Base-by-base conservation (phyloP, 2,888 invertebrate species). In the Actias luna region DNA sequence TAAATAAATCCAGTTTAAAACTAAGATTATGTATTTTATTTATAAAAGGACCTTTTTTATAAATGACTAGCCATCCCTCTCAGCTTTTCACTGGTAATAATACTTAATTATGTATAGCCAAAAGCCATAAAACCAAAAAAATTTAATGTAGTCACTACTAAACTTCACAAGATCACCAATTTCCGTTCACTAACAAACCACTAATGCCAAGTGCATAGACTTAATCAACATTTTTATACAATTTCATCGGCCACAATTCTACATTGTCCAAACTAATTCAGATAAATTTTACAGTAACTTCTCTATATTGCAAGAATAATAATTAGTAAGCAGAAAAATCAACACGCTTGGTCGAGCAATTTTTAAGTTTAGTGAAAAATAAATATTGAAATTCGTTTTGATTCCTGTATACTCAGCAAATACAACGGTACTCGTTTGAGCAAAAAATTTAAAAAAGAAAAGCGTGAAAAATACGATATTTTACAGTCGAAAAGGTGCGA, bases 401-500 rank as follows among this genome's bases (percentile, higher is more conserved):
- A 55, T 42, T 42, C 42, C 39, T 29, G 29, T 31, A n/a, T n/a
- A n/a, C n/a, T n/a, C n/a, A n/a, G n/a, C 33, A n/a, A 16, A 58
- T 25, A 50, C 46, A 8, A 25, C 22, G 22, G 29, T 62, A 39
- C 27, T 52, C 36, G 59, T 39, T 36, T 31, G 33, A 59, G 31
- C 68, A 74, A 75, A 75, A 67, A 66, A 65, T 68, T 74, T 72
- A 68, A 8, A 59, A 60, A 55, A 5, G 5, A 29, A 71, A 63
- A 67, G 82, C 83, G 84, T 83, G 83, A 83, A 78, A 82, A 84
- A 82, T 77, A 77, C 78, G 76, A 76, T 76, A 78, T 83, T 83
- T 86, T 82, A 72, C 71, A 70, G 76, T 75, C 79, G 79, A 80
- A 78, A 80, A 79, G 83, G 83, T 84, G 86, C 82, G 83, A 85